These are phyloP conservation scores for Stigmatopora argus DNA, from an alignment of 2,113 vertebrate species.

Conservation along the genomic window DNA sequence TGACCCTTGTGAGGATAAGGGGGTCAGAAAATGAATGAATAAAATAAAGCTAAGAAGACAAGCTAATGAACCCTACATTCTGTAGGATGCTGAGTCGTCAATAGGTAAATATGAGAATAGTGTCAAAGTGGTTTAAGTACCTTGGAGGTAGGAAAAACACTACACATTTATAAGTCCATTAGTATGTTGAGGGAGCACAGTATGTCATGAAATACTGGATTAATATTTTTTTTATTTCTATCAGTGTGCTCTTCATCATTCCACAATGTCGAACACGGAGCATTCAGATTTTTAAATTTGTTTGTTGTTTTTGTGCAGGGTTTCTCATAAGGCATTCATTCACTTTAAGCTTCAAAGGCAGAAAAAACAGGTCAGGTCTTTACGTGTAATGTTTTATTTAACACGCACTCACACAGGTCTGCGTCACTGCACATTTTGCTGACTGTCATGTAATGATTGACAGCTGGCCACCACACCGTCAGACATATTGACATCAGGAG, in stretches of 20 bases:
- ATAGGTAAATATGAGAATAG: no score
- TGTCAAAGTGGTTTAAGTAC: no score
- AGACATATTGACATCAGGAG: slow-evolving; percentile 45
- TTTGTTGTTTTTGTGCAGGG: background rate
- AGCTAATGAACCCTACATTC: background rate
- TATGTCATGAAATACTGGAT: background rate
- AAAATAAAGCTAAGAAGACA: no score
- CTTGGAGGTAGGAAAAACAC: no score
- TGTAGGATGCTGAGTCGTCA: background rate
- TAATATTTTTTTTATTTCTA: background rate
- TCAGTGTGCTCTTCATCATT: background rate
- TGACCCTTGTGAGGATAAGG: no score
- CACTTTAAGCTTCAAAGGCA: slow-evolving; percentile 1
- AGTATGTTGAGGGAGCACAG: background rate
- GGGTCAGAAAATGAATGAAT: no score
- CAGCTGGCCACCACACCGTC: slow-evolving; percentile 30
- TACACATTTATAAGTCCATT: no score
- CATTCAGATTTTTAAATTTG: background rate
- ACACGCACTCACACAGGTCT: slow-evolving; percentile 6
- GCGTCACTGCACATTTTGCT: slow-evolving; percentile 29
- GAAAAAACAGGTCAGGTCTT: slow-evolving; percentile 1
- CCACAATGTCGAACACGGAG: background rate
- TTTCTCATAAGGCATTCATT: background rate
- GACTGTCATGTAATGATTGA: slow-evolving; percentile 41
- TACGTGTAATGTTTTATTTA: slow-evolving; percentile 9